Percentiles rank a stretch among this genome's conserved stretches.
Conservation (phyloP, 2,888 invertebrate genomes). For the Boloria euphrosyne region DNA sequence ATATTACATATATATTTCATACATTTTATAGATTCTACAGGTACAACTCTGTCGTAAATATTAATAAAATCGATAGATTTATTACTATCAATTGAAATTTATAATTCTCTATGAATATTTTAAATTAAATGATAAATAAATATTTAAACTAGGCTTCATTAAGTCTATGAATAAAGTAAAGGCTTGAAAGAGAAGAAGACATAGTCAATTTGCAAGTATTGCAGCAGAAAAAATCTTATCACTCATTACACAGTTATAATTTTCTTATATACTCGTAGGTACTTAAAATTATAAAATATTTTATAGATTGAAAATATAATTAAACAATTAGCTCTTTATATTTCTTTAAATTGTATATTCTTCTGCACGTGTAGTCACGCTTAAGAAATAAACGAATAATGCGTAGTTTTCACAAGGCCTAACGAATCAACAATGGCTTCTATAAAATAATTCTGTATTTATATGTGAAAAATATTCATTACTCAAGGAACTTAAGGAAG, state of each 20-base stretch:
- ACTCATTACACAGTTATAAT: too few relatives aligned
- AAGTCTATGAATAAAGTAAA: not conserved
- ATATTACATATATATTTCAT: too few relatives aligned
- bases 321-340: not conserved
- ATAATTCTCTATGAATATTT: too few relatives aligned
- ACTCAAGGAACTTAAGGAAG: slow-evolving; percentile 2
- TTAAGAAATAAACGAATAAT: slow-evolving; percentile 6
- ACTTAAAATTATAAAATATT: not conserved
- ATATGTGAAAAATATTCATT: slow-evolving; percentile 22
- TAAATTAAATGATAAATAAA: too few relatives aligned
- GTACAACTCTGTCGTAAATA: too few relatives aligned
- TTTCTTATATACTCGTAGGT: too few relatives aligned
- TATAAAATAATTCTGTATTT: slow-evolving; percentile 14
- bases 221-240: too few relatives aligned
- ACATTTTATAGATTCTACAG: too few relatives aligned
- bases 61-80: too few relatives aligned
- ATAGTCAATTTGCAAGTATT: too few relatives aligned
- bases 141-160: slow-evolving; percentile 14
- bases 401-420: slow-evolving; percentile 25
- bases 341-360: not conserved
- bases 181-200: too few relatives aligned
- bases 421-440: slow-evolving; percentile 37
- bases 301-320: not conserved
- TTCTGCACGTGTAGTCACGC: slow-evolving; percentile 31
- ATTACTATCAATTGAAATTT: too few relatives aligned